Percentiles rank a stretch among this genome's conserved stretches.
Evolutionary conservation across 2,797 vertebrate genomes (phyloP).

Genomic region (Galaxias olidus): DNA sequence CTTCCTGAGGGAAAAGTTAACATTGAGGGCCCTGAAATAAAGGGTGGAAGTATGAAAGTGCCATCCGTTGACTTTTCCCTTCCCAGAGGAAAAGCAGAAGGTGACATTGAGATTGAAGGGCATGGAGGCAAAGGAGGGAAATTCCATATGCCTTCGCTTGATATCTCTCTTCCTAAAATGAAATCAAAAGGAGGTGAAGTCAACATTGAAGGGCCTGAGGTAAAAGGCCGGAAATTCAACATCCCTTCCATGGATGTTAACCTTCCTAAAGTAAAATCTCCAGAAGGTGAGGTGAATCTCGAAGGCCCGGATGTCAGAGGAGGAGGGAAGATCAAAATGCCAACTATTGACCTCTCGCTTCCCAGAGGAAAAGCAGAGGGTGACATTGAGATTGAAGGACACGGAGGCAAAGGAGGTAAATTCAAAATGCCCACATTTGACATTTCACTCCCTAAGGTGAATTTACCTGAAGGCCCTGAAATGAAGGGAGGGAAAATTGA

Average conservation of each 20-base stretch:
- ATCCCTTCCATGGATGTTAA: constrained; percentile 22
- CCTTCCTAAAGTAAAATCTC: constrained; percentile 41
- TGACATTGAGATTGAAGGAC: constrained; percentile 29
- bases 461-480: constrained; percentile 1
- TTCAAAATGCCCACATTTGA: constrained; percentile 23
- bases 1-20: constrained; percentile 1
- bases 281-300: constrained; percentile 10
- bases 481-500: constrained; percentile 11
- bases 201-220: constrained; percentile 23
- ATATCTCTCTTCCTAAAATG: constrained; percentile 47
- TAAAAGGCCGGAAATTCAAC: constrained; percentile 32
- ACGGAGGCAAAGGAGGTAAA: constrained; percentile 22
- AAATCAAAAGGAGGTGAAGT: constrained; percentile 31
- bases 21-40: constrained; percentile 15
- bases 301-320: constrained; percentile 24
- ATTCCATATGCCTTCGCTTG: constrained; percentile 23
- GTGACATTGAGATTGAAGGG: constrained; percentile 43
- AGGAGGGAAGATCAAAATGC: constrained; percentile 15
- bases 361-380: constrained; percentile 28
- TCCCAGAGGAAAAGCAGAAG: constrained; percentile 35
- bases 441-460: constrained; percentile 24
- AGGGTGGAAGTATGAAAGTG: constrained; percentile 20
- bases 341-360: constrained; percentile 23
- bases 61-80: constrained; percentile 50
- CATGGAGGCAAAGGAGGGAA: constrained; percentile 25